A percentile compares a stretch with the other conserved stretches of the same genome.
Evolutionary conservation across 2,888 invertebrate species (phyloP).

Genomic region (Enchytraeus crypticus): DNA sequence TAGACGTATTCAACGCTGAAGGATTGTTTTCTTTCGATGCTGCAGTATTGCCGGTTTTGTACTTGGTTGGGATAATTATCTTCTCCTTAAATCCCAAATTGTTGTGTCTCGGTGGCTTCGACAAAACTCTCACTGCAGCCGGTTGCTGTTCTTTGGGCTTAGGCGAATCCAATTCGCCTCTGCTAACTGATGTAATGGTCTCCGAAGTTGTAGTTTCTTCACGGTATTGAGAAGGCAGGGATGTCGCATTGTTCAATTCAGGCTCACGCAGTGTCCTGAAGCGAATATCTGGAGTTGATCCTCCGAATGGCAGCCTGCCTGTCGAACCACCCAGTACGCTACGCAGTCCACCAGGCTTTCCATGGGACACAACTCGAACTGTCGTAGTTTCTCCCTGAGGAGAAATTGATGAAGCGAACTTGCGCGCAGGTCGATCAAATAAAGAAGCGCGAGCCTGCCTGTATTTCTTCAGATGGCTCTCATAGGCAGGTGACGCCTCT

Average conservation of each 20-base stretch:
- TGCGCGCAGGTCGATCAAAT: background rate
- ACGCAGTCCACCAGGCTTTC: too few species aligned
- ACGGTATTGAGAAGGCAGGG: background rate
- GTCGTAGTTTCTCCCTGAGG: background rate
- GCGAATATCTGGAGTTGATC: too few species aligned
- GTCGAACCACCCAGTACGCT: background rate
- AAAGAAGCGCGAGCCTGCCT: background rate
- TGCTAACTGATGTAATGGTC: background rate
- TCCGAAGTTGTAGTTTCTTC: background rate
- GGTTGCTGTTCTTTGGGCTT: too few species aligned
- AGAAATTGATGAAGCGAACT: background rate
- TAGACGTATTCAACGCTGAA: background rate
- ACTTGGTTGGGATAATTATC: constrained; percentile 9
- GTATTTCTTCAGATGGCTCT: background rate
- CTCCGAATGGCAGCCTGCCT: background rate
- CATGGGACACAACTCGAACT: background rate
- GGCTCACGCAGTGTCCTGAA: too few species aligned
- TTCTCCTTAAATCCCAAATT: constrained; percentile 7
- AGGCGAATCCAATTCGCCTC: too few species aligned
- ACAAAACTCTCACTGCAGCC: background rate
- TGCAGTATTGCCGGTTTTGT: background rate
- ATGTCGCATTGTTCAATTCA: background rate
- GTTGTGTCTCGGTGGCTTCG: background rate
- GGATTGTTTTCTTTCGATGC: background rate
- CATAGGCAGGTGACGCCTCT: background rate